Evolutionary conservation across 2,888 invertebrate species (phyloP), one percentile per base, ranked within the genome.

Genomic region (Trichopoda pennipes): DNA sequence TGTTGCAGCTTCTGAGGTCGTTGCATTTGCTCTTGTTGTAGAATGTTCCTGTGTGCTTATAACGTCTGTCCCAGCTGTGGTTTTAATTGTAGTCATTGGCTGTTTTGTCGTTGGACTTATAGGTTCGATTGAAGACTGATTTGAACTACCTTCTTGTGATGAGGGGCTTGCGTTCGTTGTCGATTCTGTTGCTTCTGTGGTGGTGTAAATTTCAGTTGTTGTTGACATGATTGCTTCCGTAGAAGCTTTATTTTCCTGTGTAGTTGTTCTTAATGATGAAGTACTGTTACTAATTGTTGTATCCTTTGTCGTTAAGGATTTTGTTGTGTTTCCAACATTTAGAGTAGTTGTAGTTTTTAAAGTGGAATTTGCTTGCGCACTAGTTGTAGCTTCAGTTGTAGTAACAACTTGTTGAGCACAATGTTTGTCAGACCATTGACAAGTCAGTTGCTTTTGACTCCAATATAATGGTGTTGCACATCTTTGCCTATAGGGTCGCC

Each of bases 391-490:
- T 38, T 56, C 8, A 17, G 42, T 60, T 28, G 75, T 75, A 28
- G 53, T 61, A 38, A 0, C 17, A 23, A 61, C 32, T 17, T 72
- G 70, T 12, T 21, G 28, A 21, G 14, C 56, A 56, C 81, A 81
- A 23, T 81, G 72, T 21, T 16, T 7, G 8, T 10, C 32, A 14
- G 74, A 63, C 63, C 64, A 56, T 63, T 70, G 61, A 21, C 84
- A 84, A 1, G 75, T 68, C 7, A 72, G 42, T 7, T 12, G 9
- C 10, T 23, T n/a, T 72, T 75, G 78, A 75, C 70, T 81, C 84
- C 84, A 84, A 64, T 76, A 81, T n/a, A 79, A 58, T 14, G 61
- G 49, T 3, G 17, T 1, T 0, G 79, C 68, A 63, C 84, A 84
- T 69, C 47, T 42, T 10, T 49, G 12, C 21, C 68, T 49, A 42